Conservation (phyloP, 2,113 vertebrate genomes). For the Xenus cinereus region DNA sequence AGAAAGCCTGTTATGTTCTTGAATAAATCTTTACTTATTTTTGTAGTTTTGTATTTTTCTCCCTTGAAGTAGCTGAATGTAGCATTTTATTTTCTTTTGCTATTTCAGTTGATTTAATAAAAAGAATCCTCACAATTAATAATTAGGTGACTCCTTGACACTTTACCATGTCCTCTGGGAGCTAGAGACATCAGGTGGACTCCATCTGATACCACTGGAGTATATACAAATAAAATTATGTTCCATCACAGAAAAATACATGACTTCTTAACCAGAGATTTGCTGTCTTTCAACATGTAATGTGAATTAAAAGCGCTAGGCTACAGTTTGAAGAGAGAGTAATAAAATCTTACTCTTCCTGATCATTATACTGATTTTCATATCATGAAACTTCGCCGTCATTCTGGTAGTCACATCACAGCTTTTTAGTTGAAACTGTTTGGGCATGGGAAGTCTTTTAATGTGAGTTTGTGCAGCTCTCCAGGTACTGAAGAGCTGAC, state of each 20-base stretch:
- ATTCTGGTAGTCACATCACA: not conserved
- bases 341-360: not conserved
- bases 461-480: not conserved
- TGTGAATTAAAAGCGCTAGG: not conserved
- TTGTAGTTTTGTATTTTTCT: slow-evolving; percentile 24
- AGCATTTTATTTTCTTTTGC: not conserved
- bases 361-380: not conserved
- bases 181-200: slow-evolving; percentile 9
- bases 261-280: not conserved
- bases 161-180: not conserved
- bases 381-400: not conserved
- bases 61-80: not conserved
- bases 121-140: not conserved
- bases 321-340: not conserved
- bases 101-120: not conserved
- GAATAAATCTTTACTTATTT: slow-evolving; percentile 45
- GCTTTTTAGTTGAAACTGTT: not conserved
- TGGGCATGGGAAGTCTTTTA: not conserved
- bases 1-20: slow-evolving; percentile 42
- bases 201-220: slow-evolving; percentile 29
- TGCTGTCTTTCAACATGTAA: not conserved
- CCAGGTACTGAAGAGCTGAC: not conserved
- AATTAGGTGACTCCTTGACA: not conserved
- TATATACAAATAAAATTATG: not conserved
- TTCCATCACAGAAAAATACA: not conserved